Base-by-base conservation (phyloP, 1,140 invertebrate genomes). In the Drosophila oshimai region DNA sequence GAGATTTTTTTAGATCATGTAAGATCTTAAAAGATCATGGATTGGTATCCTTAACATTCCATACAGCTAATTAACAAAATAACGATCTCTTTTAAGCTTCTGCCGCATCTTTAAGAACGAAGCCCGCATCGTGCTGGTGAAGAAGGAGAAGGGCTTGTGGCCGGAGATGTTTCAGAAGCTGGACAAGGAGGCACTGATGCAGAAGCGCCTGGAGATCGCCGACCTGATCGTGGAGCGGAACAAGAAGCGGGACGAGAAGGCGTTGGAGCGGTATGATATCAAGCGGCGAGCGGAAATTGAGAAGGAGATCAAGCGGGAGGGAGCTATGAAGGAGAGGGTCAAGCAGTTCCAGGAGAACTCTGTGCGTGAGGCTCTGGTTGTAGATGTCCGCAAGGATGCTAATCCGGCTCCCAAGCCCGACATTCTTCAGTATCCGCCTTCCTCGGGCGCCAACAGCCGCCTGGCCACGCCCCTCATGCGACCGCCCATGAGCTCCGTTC, bases 81-180 rank as follows among this genome's bases (percentile, higher is more conserved):
- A 1, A 1, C 2, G 12, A 29, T 47, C 6, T 15, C 4, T 18
- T 49, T 2, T 10, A 72, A 72, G 89, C 12, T 90, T 90, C 39
- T 90, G 89, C 54, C 89, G 89, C 45, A 89, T 90, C 41, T 90
- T 89, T 5, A 90, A 90, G 41, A 89, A 81, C 34, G 89, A 90
- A 31, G 89, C 89, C n/a, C 86, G 89, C n/a, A 89, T 90, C 17
- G 74, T 90, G 6, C 57, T 90, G 0, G 67, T 90, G 3, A 90
- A 90, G 28, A 90, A 90, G 15, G 55, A 80, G 12, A 80, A 74
- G 10, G 89, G 83, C n/a, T 65, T 90, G 9, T 90, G 89, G 89
- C 89, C 89, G 0, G 89, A 90, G 39, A 44, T 90, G 39, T 90
- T 90, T 20, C 76, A 83, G 39, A 90, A 89, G 37, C 50, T 90